Evolutionary conservation across 2,113 vertebrate genomes (phyloP), one percentile per base, ranked within the genome.

Genomic region (Atractosteus spatula): DNA sequence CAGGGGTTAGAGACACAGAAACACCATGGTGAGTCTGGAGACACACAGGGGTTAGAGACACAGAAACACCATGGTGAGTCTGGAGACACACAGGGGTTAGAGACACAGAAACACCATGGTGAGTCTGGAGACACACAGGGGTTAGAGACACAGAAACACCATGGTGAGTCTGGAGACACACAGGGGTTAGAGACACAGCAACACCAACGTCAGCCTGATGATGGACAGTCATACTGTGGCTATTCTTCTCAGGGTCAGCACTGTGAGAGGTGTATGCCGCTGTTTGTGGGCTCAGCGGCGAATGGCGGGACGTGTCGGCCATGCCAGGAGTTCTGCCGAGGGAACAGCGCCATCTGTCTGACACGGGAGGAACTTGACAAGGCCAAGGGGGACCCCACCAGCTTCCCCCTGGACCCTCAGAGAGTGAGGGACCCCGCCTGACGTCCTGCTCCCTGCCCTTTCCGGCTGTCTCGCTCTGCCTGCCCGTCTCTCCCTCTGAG

Each of bases 201-300:
- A 7, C 57, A 61, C 57, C 57, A 6, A 3, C 13, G 55, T n/a
- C 3, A 41, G 51, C 7, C 6, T 8, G 61, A 0, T 3, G 59
- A 56, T 1, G 16, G 17, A 29, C 17, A 29, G 17, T 29, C 17
- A 29, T 29, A 29, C 17, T 29, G 17, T 29, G 17, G 17, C n/a
- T 8, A 8, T 12, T 45, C 6, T 65, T 4, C 1, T 1, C 71
- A 96, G 95, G 95, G 95, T 12, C 89, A 88, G 57, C 93, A 95
- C 78, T 97, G 96, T 77, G 95, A 97, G 77, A 95, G 94, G 80
- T 97, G 96, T 76, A 94, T 92, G 82, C 94, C 96, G 0, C 85
- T 97, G 68, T 96, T 92, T 3, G 96, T 97, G 64, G 95, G 96
- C 56, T 96, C 92, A 0, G 95, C 95, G 0, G 76, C 93, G 0